Base-by-base conservation (phyloP, 2,797 vertebrate genomes). In the Poeciliopsis gracilis region DNA sequence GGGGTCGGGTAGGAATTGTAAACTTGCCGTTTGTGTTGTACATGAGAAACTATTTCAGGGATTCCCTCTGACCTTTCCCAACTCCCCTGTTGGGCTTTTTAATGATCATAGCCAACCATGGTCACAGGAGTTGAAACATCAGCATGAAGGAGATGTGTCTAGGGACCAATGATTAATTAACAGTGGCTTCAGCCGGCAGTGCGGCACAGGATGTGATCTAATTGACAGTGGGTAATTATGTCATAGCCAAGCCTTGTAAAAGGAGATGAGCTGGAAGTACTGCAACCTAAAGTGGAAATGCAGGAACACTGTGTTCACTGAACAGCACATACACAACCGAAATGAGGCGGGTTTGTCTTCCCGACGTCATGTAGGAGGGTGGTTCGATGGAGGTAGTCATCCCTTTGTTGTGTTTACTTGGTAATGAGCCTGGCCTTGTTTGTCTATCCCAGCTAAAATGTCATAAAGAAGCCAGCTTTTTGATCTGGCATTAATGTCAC, bases 121-220 rank as follows among this genome's bases (percentile, higher is more conserved):
- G 59, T 63, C 30, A 18, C 30, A 63, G 16, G 30, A 72, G 76
- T 76, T 46, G 81, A 90, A 90, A 91, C 91, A 90, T 90, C 88
- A 90, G 80, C 77, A 79, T 71, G 30, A 74, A 73, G 82, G 72
- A 90, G 79, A 82, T 77, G 79, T 77, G 86, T 92, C 91, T 84
- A 74, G 91, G 88, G 89, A 90, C 87, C 83, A 47, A 87, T 92
- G 90, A 94, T 93, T 90, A 92, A 94, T 94, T 92, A 89, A 92
- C 89, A 85, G 87, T 86, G 92, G 88, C 88, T 86, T 89, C 72
- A 84, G 89, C 84, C 81, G 33, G 89, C 90, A 91, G 81, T 75
- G 87, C 76, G 77, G 82, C 82, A 85, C 83, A 92, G 91, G 92
- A 93, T 91, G 88, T 91, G 85, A 92, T 90, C 90, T 90, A 92